A percentile compares a stretch with the other conserved stretches of the same genome.
These are phyloP conservation scores for Aphrophora alni DNA, from an alignment of 2,888 invertebrate species.

Conservation along the genomic window DNA sequence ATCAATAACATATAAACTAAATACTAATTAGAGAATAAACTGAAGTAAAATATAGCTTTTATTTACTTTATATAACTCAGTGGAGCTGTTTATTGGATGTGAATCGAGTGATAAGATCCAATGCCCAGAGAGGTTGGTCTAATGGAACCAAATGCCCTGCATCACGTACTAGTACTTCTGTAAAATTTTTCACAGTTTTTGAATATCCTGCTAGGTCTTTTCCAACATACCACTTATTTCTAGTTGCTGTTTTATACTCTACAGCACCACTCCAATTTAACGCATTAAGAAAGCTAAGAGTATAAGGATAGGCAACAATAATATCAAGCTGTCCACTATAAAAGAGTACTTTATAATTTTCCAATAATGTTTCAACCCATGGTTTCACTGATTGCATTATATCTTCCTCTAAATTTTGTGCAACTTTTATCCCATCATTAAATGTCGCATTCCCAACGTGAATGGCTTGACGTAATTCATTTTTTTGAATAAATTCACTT, in stretches of 20 bases:
- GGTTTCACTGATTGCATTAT: slow-evolving; percentile 82
- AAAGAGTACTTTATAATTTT: slow-evolving; percentile 74
- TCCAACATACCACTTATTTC: slow-evolving; percentile 70
- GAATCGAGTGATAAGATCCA: slow-evolving; percentile 74
- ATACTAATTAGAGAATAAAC: too few species aligned
- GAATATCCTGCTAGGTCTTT: slow-evolving; percentile 77
- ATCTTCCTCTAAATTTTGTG: slow-evolving; percentile 73
- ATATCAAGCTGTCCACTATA: slow-evolving; percentile 93
- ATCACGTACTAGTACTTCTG: slow-evolving; percentile 76
- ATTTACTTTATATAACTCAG: too few species aligned
- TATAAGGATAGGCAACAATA: slow-evolving; percentile 87
- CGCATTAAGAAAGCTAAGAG: slow-evolving; percentile 76
- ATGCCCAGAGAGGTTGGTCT: slow-evolving; percentile 80
- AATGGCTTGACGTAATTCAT: slow-evolving; percentile 61
- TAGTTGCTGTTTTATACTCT: slow-evolving; percentile 69
- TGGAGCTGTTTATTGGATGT: slow-evolving; percentile 63
- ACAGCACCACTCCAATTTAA: slow-evolving; percentile 72
- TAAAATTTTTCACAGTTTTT: slow-evolving; percentile 72
- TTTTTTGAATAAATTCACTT: slow-evolving; percentile 42
- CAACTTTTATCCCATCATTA: slow-evolving; percentile 68
- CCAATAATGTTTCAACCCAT: slow-evolving; percentile 71
- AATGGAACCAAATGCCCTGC: slow-evolving; percentile 85
- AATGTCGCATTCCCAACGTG: slow-evolving; percentile 86
- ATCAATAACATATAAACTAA: too few species aligned
- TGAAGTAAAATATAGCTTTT: too few species aligned